phyloP scores from a whole-genome alignment of 1,140 invertebrate genomes.

The Diachasma alloeum region DNA sequence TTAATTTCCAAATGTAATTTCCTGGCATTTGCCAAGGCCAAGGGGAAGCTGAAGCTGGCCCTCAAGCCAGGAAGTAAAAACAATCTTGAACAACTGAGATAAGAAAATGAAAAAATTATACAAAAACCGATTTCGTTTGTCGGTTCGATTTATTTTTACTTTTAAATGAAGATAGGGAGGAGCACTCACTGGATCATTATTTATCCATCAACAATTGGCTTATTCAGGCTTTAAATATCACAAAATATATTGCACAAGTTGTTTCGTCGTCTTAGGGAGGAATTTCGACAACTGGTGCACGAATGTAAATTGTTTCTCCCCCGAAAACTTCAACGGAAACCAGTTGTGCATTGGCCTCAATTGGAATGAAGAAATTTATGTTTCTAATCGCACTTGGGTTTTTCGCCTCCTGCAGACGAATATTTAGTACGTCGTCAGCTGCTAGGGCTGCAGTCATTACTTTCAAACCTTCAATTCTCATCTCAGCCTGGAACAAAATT shows the following conservation, averaged over 20 bases:
- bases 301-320: constrained; percentile 33
- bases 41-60: no score
- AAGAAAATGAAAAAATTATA: constrained; percentile 2
- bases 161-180: constrained; percentile 42
- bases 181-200: constrained; percentile 25
- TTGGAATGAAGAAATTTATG: constrained; percentile 37
- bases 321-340: constrained; percentile 37
- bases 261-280: not conserved
- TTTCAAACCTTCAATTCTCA: constrained; percentile 39
- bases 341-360: constrained; percentile 33
- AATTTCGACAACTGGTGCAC: constrained; percentile 20
- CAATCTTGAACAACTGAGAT: not conserved
- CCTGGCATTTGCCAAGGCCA: not conserved
- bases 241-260: no score
- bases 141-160: constrained; percentile 38
- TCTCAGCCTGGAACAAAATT: constrained; percentile 31
- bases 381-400: constrained; percentile 22
- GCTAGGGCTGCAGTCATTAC: constrained; percentile 36
- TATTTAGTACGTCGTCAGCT: constrained; percentile 35
- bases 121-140: not conserved
- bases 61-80: constrained; percentile 38
- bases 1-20: not conserved
- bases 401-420: constrained; percentile 36
- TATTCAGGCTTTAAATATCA: no score
- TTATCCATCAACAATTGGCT: not conserved